Percentiles rank a stretch among this genome's conserved stretches.
Evolutionary conservation across 2,113 vertebrate genomes (phyloP).

Genomic region (Oncorhynchus mykiss): DNA sequence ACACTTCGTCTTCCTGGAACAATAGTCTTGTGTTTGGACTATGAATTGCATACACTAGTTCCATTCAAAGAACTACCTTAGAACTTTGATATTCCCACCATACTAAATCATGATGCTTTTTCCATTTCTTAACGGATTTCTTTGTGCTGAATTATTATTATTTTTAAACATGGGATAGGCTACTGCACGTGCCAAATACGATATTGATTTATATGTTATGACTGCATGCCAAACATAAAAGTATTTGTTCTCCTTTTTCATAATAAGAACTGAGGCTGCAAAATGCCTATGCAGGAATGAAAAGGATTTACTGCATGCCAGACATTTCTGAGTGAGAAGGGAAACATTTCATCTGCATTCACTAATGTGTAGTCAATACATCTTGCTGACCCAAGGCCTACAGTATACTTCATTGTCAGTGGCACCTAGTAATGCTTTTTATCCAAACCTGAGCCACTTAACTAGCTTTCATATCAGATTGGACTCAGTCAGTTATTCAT

Average conservation of each 20-base stretch:
- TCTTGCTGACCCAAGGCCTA: neutral
- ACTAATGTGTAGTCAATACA: conserved; percentile 13
- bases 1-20: no score
- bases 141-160: no score
- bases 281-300: conserved; percentile 9
- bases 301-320: conserved; percentile 1
- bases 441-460: conserved; percentile 14
- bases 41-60: no score
- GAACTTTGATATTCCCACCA: no score
- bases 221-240: neutral
- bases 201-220: neutral
- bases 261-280: neutral
- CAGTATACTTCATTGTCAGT: neutral
- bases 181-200: no score
- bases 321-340: neutral
- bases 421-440: conserved; percentile 5
- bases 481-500: conserved; percentile 20
- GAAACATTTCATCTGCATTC: neutral
- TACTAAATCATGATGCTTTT: no score
- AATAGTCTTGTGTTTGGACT: no score
- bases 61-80: no score
- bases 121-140: no score
- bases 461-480: conserved; percentile 27
- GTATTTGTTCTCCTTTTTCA: neutral
- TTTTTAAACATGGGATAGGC: no score